Percentiles rank a stretch among this genome's conserved stretches.
Evolutionary conservation across 1,140 invertebrate species (phyloP).

Genomic region (Sycophila sp.): DNA sequence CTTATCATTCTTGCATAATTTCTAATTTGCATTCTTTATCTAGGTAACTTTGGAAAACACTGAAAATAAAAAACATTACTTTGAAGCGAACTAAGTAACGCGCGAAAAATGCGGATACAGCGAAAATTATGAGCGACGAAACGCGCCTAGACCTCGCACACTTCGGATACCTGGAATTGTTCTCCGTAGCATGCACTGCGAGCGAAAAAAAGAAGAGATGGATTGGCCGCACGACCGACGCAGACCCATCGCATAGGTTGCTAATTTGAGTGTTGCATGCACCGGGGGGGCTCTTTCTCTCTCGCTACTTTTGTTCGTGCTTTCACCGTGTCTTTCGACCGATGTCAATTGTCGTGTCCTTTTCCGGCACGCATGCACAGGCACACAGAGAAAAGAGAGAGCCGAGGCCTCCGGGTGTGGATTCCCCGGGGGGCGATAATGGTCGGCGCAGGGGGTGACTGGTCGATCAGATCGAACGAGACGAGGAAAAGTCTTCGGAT

Average conservation of each 20-base stretch:
- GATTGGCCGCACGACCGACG: slow-evolving; percentile 19
- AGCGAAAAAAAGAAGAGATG: neutral
- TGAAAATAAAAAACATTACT: too few relatives aligned
- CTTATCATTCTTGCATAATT: neutral
- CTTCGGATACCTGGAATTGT: neutral
- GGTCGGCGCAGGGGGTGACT: slow-evolving; percentile 43
- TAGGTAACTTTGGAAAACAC: too few relatives aligned
- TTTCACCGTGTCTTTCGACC: too few relatives aligned
- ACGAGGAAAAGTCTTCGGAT: slow-evolving; percentile 38
- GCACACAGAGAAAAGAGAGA: neutral
- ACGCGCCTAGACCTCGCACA: too few relatives aligned
- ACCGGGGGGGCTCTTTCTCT: slow-evolving; percentile 28
- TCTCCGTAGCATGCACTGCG: neutral
- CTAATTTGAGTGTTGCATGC: slow-evolving; percentile 62
- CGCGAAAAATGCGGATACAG: too few relatives aligned
- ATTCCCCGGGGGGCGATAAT: slow-evolving; percentile 49
- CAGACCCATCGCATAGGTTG: slow-evolving; percentile 59
- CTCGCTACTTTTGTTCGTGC: slow-evolving; percentile 44
- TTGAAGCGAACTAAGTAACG: too few relatives aligned
- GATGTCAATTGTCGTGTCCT: slow-evolving; percentile 36
- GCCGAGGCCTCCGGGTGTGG: neutral
- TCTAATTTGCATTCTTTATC: too few relatives aligned
- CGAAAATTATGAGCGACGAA: too few relatives aligned
- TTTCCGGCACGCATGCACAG: slow-evolving; percentile 9
- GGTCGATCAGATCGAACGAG: slow-evolving; percentile 52